Evolutionary conservation across 92 coral and sea anemone species (phyloP).

Genomic region (Paramuricea clavata): DNA sequence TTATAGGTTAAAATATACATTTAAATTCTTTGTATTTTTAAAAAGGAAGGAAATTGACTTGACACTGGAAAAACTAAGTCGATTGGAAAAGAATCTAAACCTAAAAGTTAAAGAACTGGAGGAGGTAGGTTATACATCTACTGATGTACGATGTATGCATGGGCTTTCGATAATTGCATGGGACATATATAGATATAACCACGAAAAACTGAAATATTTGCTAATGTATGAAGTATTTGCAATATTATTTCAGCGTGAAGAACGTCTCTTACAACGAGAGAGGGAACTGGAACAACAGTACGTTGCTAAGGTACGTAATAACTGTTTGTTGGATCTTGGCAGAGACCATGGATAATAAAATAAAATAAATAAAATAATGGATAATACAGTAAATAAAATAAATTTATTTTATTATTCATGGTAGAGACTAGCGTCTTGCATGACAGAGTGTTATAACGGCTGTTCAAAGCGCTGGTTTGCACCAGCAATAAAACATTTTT

Average conservation of each 20-base stretch:
- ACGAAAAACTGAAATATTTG: neutral
- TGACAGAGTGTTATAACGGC: too few species aligned
- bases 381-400: too few species aligned
- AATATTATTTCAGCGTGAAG: slow-evolving; percentile 70
- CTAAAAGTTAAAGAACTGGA: slow-evolving; percentile 73
- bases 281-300: slow-evolving; percentile 77
- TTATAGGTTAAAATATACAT: too few species aligned
- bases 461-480: too few species aligned
- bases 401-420: too few species aligned
- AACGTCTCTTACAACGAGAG: slow-evolving; percentile 74
- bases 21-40: neutral
- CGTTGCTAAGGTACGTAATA: slow-evolving; percentile 69
- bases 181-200: too few species aligned
- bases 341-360: neutral
- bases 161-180: neutral
- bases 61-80: slow-evolving; percentile 72
- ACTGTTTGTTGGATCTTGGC: neutral
- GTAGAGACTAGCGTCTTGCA: too few species aligned
- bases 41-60: slow-evolving; percentile 74
- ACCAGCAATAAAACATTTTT: too few species aligned
- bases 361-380: too few species aligned
- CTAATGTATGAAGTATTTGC: neutral
- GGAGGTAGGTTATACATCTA: slow-evolving; percentile 61
- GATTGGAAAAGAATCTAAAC: slow-evolving; percentile 73
- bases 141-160: too few species aligned